Conservation (phyloP, 2,113 vertebrate species). For the Pteruthius melanotis region DNA sequence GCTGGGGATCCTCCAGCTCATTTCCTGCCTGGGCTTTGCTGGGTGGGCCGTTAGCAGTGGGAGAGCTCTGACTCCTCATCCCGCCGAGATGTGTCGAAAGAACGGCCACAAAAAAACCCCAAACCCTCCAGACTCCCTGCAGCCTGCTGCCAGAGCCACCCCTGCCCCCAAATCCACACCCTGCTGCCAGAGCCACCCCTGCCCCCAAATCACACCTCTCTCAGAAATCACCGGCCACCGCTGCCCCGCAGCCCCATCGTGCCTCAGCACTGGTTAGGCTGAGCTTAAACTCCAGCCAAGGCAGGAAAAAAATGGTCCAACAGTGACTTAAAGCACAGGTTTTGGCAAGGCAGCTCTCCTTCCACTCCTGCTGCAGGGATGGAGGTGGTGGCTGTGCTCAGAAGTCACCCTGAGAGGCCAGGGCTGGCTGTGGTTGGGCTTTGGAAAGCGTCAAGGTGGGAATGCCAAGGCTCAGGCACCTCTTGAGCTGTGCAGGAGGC, state of each 20-base stretch:
- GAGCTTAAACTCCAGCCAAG: neutral
- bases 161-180: neutral
- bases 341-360: neutral
- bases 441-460: neutral
- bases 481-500: accelerated
- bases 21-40: neutral
- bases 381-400: neutral
- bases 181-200: neutral
- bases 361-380: neutral
- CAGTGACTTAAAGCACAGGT: accelerated
- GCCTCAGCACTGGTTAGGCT: neutral
- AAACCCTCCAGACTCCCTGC: neutral
- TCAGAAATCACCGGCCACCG: neutral
- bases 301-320: neutral
- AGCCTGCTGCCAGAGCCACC: neutral
- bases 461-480: neutral
- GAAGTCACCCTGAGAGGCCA: neutral
- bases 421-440: neutral
- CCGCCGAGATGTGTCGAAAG: neutral
- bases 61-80: neutral
- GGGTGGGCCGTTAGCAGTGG: neutral
- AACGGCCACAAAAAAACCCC: neutral
- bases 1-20: neutral
- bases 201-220: neutral
- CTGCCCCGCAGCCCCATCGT: neutral